Conservation (phyloP, 2,113 vertebrate species). For the Rhinichthys klamathensis region DNA sequence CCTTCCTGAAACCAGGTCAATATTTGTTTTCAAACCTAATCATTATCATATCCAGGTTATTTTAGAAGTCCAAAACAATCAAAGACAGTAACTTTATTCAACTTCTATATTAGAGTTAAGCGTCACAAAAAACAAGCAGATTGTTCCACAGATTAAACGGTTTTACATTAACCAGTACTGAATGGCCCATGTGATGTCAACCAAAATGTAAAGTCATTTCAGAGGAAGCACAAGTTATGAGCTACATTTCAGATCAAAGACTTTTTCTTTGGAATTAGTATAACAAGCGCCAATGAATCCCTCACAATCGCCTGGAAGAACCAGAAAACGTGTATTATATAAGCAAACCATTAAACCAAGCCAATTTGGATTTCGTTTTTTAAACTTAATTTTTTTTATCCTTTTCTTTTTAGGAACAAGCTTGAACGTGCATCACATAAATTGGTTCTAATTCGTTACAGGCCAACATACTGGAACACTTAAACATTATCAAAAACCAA, state of each 20-base stretch:
- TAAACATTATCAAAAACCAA: not conserved
- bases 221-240: not conserved
- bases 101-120: not conserved
- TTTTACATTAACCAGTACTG: not conserved
- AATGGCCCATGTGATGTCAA: not conserved
- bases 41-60: not conserved
- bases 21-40: slow-evolving; percentile 18
- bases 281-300: not conserved
- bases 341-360: not conserved
- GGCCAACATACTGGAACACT: not conserved
- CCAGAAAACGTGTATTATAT: not conserved
- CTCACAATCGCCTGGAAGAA: not conserved
- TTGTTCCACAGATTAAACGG: not conserved
- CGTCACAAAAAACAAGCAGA: not conserved
- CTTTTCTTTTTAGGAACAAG: not conserved
- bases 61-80: not conserved
- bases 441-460: not conserved
- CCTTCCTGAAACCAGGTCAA: slow-evolving; percentile 15
- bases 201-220: not conserved
- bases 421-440: not conserved
- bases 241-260: not conserved
- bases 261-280: not conserved
- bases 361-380: not conserved
- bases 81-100: not conserved
- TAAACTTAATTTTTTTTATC: too few species aligned